These are phyloP conservation scores for Cryptus viduatorius DNA, from an alignment of 2,888 invertebrate genomes.

Conservation along the genomic window DNA sequence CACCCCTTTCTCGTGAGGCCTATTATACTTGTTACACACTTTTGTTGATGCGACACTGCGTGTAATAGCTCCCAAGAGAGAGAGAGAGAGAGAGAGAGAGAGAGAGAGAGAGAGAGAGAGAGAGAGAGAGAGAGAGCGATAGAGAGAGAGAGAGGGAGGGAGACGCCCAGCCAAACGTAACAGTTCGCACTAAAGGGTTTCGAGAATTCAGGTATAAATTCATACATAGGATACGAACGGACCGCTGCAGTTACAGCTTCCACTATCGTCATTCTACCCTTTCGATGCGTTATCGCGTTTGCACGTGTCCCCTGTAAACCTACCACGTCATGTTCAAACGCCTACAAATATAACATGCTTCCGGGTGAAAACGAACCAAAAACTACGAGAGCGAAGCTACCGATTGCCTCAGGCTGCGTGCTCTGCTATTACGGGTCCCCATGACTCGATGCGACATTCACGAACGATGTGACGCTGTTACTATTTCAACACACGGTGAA, in stretches of 20 bases:
- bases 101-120: too few relatives aligned
- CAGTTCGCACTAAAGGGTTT: not conserved
- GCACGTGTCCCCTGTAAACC: not conserved
- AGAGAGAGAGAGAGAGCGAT: too few relatives aligned
- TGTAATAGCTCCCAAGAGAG: not conserved
- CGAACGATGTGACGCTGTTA: not conserved
- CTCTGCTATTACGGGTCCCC: slow-evolving; percentile 26
- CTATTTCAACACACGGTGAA: slow-evolving; percentile 8
- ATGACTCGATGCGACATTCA: not conserved
- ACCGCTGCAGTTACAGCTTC: not conserved
- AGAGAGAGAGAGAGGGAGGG: not conserved
- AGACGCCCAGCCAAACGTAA: not conserved
- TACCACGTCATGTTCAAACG: not conserved
- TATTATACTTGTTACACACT: slow-evolving; percentile 50
- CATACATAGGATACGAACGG: not conserved
- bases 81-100: too few relatives aligned
- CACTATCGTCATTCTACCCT: not conserved
- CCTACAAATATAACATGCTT: not conserved
- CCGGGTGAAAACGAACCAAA: not conserved
- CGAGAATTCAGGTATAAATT: not conserved
- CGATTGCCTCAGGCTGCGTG: not conserved
- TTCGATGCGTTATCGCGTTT: slow-evolving; percentile 17
- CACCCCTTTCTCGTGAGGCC: slow-evolving; percentile 17
- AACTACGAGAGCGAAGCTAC: not conserved
- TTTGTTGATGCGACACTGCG: not conserved